A percentile compares a stretch with the other conserved stretches of the same genome.
phyloP scores from a whole-genome alignment of 2,113 vertebrate species.

The Scatophagus argus region DNA sequence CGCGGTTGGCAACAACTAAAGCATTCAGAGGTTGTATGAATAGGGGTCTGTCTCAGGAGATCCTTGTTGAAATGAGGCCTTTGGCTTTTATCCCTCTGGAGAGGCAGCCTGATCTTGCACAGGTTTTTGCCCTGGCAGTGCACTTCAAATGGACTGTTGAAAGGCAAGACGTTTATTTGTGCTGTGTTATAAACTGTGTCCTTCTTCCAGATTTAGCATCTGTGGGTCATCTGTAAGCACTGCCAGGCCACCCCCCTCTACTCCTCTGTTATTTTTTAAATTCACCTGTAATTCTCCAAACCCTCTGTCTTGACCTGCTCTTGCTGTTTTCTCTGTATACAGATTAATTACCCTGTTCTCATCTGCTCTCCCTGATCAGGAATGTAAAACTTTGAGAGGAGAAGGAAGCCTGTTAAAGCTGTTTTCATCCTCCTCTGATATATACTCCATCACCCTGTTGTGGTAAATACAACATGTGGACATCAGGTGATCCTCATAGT shows the following conservation, averaged over 20 bases:
- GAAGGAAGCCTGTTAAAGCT: conserved; percentile 40
- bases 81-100: conserved; percentile 63
- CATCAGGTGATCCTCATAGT: conserved; percentile 59
- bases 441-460: conserved; percentile 36
- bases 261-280: conserved; percentile 21
- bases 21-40: conserved; percentile 75
- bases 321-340: conserved; percentile 10
- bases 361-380: conserved; percentile 12
- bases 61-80: conserved; percentile 69
- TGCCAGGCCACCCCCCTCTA: neutral
- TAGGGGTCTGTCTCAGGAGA: conserved; percentile 75
- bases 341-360: too few relatives aligned
- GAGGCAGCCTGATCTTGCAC: conserved; percentile 68
- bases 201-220: conserved; percentile 61
- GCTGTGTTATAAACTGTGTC: conserved; percentile 48
- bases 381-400: conserved; percentile 31
- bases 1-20: conserved; percentile 74
- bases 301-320: conserved; percentile 11
- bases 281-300: conserved; percentile 31
- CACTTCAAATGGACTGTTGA: conserved; percentile 75
- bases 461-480: conserved; percentile 65
- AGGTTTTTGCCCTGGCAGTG: conserved; percentile 64
- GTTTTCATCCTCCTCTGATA: conserved; percentile 46
- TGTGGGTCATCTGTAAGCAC: conserved; percentile 32
- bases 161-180: conserved; percentile 67